Percentiles rank a stretch among this genome's conserved stretches.
Conservation (phyloP, 2,113 vertebrate genomes). For the Hippolais icterina region DNA sequence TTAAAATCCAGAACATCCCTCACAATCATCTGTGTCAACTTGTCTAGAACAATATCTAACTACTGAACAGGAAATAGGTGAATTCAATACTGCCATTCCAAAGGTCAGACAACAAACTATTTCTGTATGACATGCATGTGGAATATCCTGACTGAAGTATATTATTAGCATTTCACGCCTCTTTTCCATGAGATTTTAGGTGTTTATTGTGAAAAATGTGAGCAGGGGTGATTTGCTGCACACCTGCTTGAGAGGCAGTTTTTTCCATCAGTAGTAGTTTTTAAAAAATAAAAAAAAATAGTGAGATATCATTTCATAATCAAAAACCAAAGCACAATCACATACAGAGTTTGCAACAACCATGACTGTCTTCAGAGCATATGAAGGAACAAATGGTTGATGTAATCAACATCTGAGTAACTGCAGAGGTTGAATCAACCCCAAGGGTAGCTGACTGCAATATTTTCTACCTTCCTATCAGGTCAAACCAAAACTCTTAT, state of each 20-base stretch:
- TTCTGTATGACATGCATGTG: neutral
- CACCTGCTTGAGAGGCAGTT: neutral
- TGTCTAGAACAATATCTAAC: neutral
- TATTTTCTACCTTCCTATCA: neutral
- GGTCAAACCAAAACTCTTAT: neutral
- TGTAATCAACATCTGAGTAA: neutral
- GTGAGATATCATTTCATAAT: neutral
- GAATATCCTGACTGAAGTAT: neutral
- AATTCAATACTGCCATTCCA: neutral
- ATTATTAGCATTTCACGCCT: neutral
- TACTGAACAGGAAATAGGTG: neutral
- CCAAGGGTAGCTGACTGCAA: neutral
- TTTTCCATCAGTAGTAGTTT: neutral
- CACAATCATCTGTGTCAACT: neutral
- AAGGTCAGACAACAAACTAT: neutral
- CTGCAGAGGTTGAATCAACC: neutral
- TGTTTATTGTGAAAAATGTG: neutral
- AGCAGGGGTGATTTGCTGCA: neutral
- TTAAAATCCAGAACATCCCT: neutral
- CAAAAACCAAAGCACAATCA: neutral
- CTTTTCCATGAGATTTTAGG: neutral
- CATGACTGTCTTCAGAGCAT: neutral
- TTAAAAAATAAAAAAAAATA: neutral
- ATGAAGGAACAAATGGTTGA: neutral
- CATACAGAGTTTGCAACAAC: neutral